Conservation (phyloP, 2,888 invertebrate species). For the Agrotis clavis region DNA sequence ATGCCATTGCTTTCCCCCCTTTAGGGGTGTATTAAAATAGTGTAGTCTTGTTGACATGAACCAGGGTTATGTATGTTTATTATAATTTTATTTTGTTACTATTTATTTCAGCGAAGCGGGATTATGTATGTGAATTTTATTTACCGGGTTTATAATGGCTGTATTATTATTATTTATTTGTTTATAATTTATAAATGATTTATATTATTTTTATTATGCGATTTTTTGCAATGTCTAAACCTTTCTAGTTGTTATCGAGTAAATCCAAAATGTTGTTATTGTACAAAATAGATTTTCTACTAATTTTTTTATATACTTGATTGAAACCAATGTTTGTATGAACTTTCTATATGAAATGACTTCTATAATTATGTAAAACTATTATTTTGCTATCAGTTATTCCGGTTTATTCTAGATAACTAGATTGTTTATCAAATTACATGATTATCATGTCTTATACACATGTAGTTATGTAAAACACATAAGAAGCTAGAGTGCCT, state of each 20-base stretch:
- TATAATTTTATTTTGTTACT: constrained; percentile 24
- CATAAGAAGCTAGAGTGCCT: not conserved
- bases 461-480: not conserved
- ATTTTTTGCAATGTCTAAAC: constrained; percentile 18
- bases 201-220: constrained; percentile 32
- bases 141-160: constrained; percentile 52
- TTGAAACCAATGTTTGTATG: constrained; percentile 44
- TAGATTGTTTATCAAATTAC: not conserved
- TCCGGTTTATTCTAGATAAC: not conserved
- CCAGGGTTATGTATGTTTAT: constrained; percentile 50
- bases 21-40: constrained; percentile 44
- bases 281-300: constrained; percentile 62
- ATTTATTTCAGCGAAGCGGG: constrained; percentile 31
- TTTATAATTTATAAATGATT: constrained; percentile 22
- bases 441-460: constrained; percentile 6
- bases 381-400: constrained; percentile 18
- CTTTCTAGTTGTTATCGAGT: constrained; percentile 34
- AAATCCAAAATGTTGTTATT: constrained; percentile 42
- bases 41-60: constrained; percentile 59
- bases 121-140: constrained; percentile 52
- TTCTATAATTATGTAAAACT: constrained; percentile 19
- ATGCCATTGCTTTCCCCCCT: not conserved
- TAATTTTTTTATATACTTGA: constrained; percentile 59
- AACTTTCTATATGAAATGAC: constrained; percentile 38
- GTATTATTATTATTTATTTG: constrained; percentile 42